Percentiles rank a stretch among this genome's conserved stretches.
These are phyloP conservation scores for Pachyramphus minor DNA, from an alignment of 2,113 vertebrate species.

Conservation along the genomic window DNA sequence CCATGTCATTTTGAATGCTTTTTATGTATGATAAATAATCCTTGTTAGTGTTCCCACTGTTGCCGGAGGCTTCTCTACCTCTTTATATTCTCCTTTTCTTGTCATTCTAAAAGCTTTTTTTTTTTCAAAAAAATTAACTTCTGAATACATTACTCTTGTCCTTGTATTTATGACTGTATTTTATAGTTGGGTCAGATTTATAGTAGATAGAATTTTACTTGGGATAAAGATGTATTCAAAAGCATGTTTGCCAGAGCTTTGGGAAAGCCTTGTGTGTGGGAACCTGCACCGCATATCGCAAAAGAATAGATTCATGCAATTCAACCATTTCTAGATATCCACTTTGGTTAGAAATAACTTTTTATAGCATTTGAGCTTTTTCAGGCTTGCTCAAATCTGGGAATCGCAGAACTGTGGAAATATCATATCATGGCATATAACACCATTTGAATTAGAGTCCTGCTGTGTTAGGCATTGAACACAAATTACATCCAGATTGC, in stretches of 20 bases:
- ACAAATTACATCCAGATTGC: constrained; percentile 59
- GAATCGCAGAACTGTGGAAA: constrained; percentile 29
- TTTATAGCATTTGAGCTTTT: not conserved
- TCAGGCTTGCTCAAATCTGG: not conserved
- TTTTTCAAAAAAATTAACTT: not conserved
- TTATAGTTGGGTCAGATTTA: not conserved
- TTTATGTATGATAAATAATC: not conserved
- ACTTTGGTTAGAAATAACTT: not conserved
- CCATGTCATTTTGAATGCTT: not conserved
- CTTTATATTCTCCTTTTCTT: not conserved
- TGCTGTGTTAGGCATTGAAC: constrained; percentile 40
- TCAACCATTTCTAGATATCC: not conserved
- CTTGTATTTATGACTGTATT: not conserved
- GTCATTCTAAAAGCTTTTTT: not conserved
- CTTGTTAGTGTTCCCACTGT: not conserved
- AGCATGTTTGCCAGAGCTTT: not conserved
- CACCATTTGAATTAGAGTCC: constrained; percentile 42
- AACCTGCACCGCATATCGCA: accelerated
- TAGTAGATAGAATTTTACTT: not conserved
- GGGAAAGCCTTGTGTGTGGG: not conserved
- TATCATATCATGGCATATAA: constrained; percentile 18
- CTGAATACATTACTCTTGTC: not conserved
- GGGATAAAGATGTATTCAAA: not conserved
- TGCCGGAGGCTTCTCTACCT: not conserved
- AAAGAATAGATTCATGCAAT: not conserved